These are phyloP conservation scores for Porites rus DNA, from an alignment of 92 coral and sea anemone genomes.

Conservation along the genomic window DNA sequence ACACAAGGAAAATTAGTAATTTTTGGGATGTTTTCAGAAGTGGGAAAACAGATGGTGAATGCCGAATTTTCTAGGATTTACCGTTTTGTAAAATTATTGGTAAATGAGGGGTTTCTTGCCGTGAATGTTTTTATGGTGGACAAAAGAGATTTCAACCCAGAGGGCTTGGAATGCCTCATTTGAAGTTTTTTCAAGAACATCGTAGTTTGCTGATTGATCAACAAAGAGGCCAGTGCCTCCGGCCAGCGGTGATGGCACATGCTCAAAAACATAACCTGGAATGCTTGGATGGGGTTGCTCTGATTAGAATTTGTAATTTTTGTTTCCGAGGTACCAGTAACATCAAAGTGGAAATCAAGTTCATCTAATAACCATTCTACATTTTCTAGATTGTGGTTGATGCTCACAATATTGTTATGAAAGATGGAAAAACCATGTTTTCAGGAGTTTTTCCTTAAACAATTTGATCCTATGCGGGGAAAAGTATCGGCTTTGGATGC, in stretches of 20 bases:
- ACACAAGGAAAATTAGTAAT: no score
- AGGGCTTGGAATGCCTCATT: background rate
- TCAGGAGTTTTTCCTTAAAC: background rate
- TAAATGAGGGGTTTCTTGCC: no score
- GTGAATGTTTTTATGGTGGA: no score
- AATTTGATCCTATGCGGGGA: slow-evolving; percentile 28
- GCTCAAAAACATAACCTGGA: slow-evolving; percentile 47
- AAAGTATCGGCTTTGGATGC: slow-evolving; percentile 27
- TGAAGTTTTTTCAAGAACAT: slow-evolving; percentile 9
- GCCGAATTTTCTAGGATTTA: no score
- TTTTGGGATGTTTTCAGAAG: no score
- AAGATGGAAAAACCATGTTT: slow-evolving; percentile 16
- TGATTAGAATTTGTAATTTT: slow-evolving; percentile 47
- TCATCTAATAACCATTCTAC: slow-evolving; percentile 39
- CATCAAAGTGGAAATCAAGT: slow-evolving; percentile 46
- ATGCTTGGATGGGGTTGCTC: background rate
- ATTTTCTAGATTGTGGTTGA: slow-evolving; percentile 45
- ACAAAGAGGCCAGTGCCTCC: slow-evolving; percentile 35
- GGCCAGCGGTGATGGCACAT: slow-evolving; percentile 49
- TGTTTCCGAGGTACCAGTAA: slow-evolving; percentile 53
- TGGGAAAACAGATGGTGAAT: no score
- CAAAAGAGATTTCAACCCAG: no score
- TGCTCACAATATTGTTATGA: slow-evolving; percentile 41
- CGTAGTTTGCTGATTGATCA: slow-evolving; percentile 14
- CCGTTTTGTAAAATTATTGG: no score